Evolutionary conservation across 2,888 invertebrate species (phyloP).

Genomic region (Chrysotoxum bicinctum): DNA sequence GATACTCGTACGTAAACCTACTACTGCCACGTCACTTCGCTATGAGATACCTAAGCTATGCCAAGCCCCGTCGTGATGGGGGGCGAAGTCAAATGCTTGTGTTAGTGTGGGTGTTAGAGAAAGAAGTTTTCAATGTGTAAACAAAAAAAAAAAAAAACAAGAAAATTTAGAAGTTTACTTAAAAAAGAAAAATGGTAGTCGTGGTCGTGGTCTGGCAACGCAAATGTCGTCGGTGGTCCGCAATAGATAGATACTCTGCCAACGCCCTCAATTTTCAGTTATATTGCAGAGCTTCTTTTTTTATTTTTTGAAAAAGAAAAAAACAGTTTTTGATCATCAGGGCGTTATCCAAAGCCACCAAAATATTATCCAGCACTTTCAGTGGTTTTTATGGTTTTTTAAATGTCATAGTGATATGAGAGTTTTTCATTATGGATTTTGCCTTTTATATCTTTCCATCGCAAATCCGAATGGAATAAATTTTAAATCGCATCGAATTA

Average conservation of each 20-base stretch:
- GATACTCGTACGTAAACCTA: not conserved
- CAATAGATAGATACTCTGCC: conserved; percentile 2
- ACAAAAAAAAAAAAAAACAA: conserved; percentile 14
- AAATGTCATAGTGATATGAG: conserved; percentile 32
- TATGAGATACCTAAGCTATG: not conserved
- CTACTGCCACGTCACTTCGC: not conserved
- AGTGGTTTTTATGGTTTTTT: conserved; percentile 36
- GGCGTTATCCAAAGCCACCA: conserved; percentile 40
- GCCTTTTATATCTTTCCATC: not conserved
- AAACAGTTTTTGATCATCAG: conserved; percentile 34
- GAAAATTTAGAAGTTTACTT: not conserved
- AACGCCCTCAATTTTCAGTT: conserved; percentile 35
- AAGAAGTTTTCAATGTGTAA: conserved; percentile 1
- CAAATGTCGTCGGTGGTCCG: not conserved
- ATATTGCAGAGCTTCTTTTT: not conserved
- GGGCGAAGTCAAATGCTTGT: not conserved
- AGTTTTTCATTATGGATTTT: conserved; percentile 19
- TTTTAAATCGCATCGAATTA: conserved; percentile 21
- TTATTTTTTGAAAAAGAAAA: conserved; percentile 4
- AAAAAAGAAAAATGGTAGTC: conserved; percentile 20
- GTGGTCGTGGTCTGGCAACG: conserved; percentile 30
- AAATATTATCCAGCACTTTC: conserved; percentile 17
- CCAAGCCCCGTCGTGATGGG: not conserved
- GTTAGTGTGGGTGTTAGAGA: not conserved
- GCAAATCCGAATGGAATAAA: conserved; percentile 20